These are phyloP conservation scores for Labia minor DNA, from an alignment of 2,888 invertebrate species.

Conservation along the genomic window DNA sequence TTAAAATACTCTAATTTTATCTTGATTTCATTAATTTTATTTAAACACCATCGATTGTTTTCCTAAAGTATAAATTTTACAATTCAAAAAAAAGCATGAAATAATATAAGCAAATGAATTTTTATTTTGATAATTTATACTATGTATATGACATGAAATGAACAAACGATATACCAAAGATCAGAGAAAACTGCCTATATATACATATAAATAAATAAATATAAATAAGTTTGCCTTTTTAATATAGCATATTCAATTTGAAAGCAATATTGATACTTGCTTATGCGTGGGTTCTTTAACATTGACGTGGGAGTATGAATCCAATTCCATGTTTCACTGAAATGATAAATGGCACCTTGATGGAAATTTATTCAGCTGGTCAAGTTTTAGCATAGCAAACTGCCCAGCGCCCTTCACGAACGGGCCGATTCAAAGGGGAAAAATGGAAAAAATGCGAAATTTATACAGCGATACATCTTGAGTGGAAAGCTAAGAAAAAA, in stretches of 20 bases:
- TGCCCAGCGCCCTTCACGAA: not conserved
- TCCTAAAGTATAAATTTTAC: no score
- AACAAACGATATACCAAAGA: no score
- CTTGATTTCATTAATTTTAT: no score
- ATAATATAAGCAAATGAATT: no score
- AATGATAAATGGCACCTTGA: not conserved
- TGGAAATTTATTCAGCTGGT: conserved; percentile 4
- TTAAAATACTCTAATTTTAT: no score
- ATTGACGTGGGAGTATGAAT: conserved; percentile 2
- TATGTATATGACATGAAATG: no score
- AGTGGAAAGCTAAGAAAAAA: not conserved
- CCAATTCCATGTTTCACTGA: not conserved
- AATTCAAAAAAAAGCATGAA: no score
- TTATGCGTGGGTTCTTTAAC: not conserved
- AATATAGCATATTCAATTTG: not conserved
- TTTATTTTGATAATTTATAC: no score
- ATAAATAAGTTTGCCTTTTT: not conserved
- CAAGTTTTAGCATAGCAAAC: conserved; percentile 1
- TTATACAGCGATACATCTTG: conserved; percentile 13
- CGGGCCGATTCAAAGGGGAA: not conserved
- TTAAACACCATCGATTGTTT: no score
- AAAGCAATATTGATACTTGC: not conserved
- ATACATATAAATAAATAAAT: no score
- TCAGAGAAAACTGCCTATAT: no score
- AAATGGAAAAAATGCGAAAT: conserved; percentile 13